These are phyloP conservation scores for Aricia artaxerxes DNA, from an alignment of 2,888 invertebrate species.

Conservation along the genomic window DNA sequence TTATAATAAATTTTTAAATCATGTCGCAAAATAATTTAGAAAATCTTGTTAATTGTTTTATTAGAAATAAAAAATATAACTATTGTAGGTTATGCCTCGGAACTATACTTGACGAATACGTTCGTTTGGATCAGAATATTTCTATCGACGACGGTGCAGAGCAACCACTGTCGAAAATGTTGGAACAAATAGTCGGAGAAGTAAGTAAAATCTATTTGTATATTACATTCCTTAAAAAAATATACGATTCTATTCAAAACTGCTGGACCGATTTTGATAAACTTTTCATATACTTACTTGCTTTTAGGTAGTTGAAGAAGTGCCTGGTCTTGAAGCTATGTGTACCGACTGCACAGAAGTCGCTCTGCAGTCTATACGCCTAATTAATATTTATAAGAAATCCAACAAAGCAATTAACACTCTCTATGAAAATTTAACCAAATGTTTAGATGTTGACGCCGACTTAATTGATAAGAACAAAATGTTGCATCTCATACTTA, in stretches of 20 bases:
- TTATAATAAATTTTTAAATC: constrained; percentile 18
- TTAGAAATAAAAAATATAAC: constrained; percentile 58
- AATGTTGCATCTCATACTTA: constrained; percentile 54
- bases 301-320: constrained; percentile 60
- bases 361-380: constrained; percentile 50
- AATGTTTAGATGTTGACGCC: constrained; percentile 49
- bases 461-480: constrained; percentile 47
- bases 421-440: constrained; percentile 53
- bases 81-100: constrained; percentile 73
- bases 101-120: constrained; percentile 53
- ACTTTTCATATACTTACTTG: background rate
- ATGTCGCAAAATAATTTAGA: constrained; percentile 53
- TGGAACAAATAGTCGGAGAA: constrained; percentile 53
- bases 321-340: constrained; percentile 62
- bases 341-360: constrained; percentile 59
- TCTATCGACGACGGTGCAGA: constrained; percentile 45
- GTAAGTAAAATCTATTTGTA: constrained; percentile 44
- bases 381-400: constrained; percentile 53
- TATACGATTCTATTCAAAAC: background rate
- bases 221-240: background rate
- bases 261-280: constrained; percentile 29
- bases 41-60: constrained; percentile 58
- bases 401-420: constrained; percentile 53
- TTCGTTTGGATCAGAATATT: constrained; percentile 59
- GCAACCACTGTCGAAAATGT: constrained; percentile 49